Evolutionary conservation across 2,113 vertebrate species (phyloP).

Genomic region (Aphelocoma coerulescens): DNA sequence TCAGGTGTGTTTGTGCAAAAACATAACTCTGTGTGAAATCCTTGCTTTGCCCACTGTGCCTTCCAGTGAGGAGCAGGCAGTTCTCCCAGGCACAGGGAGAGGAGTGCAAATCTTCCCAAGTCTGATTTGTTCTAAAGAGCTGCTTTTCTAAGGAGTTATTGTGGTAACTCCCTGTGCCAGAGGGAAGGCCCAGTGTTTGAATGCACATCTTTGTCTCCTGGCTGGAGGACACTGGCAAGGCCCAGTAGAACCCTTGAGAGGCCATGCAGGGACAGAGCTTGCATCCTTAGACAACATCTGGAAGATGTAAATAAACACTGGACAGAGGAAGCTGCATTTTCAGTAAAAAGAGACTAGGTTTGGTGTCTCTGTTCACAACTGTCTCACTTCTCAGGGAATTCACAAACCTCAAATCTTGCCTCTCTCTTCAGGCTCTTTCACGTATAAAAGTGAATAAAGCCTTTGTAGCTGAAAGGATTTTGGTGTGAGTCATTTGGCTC

Average conservation of each 20-base stretch:
- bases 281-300: not conserved
- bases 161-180: not conserved
- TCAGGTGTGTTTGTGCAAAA: not conserved
- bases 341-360: not conserved
- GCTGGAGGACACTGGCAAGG: not conserved
- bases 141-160: not conserved
- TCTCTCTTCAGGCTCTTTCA: not conserved
- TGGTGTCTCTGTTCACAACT: not conserved
- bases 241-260: not conserved
- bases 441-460: not conserved
- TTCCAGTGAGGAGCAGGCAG: not conserved
- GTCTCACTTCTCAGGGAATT: not conserved
- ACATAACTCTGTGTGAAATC: not conserved
- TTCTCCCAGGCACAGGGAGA: not conserved
- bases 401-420: not conserved
- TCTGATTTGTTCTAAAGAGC: not conserved
- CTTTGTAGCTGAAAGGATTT: not conserved
- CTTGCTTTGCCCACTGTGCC: rapidly evolving
- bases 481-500: not conserved
- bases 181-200: not conserved
- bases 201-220: not conserved
- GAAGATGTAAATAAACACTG: not conserved
- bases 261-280: not conserved
- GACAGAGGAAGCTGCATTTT: not conserved
- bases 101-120: not conserved